These are phyloP conservation scores for Melanostigma gelatinosum DNA, from an alignment of 2,113 vertebrate genomes.

Conservation along the genomic window DNA sequence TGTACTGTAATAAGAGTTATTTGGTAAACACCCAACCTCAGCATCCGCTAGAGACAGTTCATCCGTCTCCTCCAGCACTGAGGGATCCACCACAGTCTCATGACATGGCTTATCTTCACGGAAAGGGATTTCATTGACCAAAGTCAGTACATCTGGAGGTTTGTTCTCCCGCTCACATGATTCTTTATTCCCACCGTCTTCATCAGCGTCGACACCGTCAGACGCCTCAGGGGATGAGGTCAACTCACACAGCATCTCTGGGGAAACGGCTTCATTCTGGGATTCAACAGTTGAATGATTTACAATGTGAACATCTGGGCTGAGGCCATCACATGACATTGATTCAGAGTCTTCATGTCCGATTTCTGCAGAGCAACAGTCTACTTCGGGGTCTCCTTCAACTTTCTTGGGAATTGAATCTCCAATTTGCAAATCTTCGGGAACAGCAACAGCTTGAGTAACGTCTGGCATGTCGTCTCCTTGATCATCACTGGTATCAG, in stretches of 20 bases:
- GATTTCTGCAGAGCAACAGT: not conserved
- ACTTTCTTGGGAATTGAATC: not conserved
- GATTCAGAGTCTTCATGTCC: not conserved
- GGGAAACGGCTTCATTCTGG: not conserved
- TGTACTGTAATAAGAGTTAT: not conserved
- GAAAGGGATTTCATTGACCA: not conserved
- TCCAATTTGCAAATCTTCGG: not conserved
- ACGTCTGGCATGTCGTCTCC: not conserved
- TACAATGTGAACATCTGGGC: not conserved
- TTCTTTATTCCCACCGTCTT: conserved; percentile 31
- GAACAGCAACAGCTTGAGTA: not conserved
- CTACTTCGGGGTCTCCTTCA: not conserved
- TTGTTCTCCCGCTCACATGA: conserved; percentile 37
- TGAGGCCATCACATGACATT: not conserved
- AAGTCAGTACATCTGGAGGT: conserved; percentile 21
- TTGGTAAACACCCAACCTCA: conserved; percentile 15
- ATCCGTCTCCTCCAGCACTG: conserved; percentile 10
- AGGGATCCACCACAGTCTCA: conserved; percentile 33
- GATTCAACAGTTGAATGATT: not conserved
- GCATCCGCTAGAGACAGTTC: not conserved
- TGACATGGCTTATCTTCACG: conserved; percentile 34
- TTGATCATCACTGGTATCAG: not conserved
- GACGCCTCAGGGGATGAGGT: not conserved
- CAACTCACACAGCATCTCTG: not conserved
- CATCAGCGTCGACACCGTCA: not conserved